A percentile compares a stretch with the other conserved stretches of the same genome.
phyloP scores from a whole-genome alignment of 2,888 invertebrate genomes.

The Drosophila macrospina region DNA sequence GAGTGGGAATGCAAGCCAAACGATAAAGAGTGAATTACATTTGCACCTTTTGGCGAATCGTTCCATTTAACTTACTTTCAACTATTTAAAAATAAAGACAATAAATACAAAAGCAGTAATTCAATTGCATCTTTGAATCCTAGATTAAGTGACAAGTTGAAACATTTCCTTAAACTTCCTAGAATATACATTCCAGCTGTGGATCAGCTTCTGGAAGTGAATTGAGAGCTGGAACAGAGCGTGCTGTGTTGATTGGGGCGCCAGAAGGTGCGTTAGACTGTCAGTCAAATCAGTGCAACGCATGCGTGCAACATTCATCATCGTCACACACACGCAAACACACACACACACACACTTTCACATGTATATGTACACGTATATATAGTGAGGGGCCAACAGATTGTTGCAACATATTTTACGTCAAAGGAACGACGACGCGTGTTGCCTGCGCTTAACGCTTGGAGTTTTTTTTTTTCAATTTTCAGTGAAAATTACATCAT shows the following conservation, averaged over 20 bases:
- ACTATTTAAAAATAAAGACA: too few species aligned
- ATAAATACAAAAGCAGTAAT: too few species aligned
- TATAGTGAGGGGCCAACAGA: constrained; percentile 58
- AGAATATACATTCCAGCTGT: not conserved
- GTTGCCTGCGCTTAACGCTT: constrained; percentile 37
- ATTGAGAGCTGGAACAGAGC: not conserved
- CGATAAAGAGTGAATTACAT: too few species aligned
- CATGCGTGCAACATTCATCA: constrained; percentile 80
- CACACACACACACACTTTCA: constrained; percentile 38
- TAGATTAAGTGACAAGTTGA: too few species aligned
- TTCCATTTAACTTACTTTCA: too few species aligned
- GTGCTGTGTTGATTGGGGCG: not conserved
- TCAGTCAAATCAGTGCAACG: constrained; percentile 70
- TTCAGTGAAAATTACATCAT: constrained; percentile 79
- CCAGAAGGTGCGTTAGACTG: constrained; percentile 6
- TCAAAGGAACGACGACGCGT: constrained; percentile 26
- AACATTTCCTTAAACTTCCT: not conserved
- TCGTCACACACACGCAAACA: constrained; percentile 66
- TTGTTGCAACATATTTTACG: constrained; percentile 80
- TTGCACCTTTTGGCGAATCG: too few species aligned
- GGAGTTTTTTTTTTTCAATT: constrained; percentile 78
- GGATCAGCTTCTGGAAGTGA: constrained; percentile 2
- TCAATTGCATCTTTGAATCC: too few species aligned
- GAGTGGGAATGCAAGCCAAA: too few species aligned
- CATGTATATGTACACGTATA: too few species aligned